Conservation (phyloP, 92 coral and sea anemone genomes). For the Parazoanthus darwini region DNA sequence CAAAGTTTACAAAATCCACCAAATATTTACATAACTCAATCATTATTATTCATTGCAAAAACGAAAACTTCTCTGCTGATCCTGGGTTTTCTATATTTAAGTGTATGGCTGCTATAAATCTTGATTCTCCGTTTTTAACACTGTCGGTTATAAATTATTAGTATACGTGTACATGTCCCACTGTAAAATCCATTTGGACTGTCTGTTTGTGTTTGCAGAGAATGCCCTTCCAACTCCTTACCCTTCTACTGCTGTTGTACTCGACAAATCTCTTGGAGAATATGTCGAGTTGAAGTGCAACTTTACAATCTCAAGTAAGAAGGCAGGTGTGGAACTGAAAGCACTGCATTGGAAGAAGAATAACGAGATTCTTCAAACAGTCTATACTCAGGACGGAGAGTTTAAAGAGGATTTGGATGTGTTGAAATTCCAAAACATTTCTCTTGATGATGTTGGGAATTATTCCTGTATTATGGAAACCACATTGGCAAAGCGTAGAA, state of each 20-base stretch:
- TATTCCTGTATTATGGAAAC: constrained; percentile 11
- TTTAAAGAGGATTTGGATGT: background rate
- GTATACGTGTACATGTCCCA: too few relatives aligned
- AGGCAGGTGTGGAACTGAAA: too few relatives aligned
- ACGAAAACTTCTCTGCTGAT: too few relatives aligned
- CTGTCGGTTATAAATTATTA: too few relatives aligned
- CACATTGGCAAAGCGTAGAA: accelerated
- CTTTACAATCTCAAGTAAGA: background rate
- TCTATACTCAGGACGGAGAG: background rate
- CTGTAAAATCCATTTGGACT: too few relatives aligned
- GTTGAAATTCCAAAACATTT: background rate
- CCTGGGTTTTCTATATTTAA: too few relatives aligned
- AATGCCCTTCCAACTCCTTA: background rate
- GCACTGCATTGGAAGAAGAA: background rate
- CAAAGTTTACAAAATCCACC: too few relatives aligned
- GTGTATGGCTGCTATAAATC: too few relatives aligned
- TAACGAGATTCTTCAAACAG: background rate
- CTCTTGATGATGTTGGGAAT: constrained; percentile 1
- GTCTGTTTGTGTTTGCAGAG: background rate
- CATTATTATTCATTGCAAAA: too few relatives aligned
- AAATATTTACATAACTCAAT: too few relatives aligned
- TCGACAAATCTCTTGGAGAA: constrained; percentile 16
- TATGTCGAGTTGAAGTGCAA: background rate
- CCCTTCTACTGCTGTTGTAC: constrained; percentile 7
- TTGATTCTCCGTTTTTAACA: too few relatives aligned